A percentile compares a stretch with the other conserved stretches of the same genome.
phyloP scores from a whole-genome alignment of 1,140 invertebrate species.

The Camponotus floridanus region DNA sequence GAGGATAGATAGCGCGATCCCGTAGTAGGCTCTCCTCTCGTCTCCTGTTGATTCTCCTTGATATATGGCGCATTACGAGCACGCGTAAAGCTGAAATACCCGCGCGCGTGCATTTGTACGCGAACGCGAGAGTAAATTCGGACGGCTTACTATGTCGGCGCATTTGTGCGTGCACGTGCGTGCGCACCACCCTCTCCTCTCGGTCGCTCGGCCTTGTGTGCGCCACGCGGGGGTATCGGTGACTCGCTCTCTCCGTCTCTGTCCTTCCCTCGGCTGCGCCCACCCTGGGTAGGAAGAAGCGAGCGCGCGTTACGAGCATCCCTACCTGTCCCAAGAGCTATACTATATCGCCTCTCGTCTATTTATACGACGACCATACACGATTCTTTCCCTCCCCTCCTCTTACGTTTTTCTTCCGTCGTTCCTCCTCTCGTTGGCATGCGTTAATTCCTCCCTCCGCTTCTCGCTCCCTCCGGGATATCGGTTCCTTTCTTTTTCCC shows the following conservation, averaged over 20 bases:
- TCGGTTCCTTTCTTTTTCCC: neutral
- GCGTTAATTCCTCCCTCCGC: neutral
- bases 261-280: constrained; percentile 7
- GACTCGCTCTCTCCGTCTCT: too few relatives aligned
- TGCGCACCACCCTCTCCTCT: constrained; percentile 38
- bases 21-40: neutral
- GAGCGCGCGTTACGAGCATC: constrained; percentile 69
- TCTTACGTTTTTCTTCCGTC: constrained; percentile 46
- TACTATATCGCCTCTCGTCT: constrained; percentile 79
- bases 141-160: neutral
- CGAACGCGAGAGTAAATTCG: constrained; percentile 41
- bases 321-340: constrained; percentile 70
- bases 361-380: constrained; percentile 84
- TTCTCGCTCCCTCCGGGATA: neutral
- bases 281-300: constrained; percentile 60
- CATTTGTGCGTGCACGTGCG: constrained; percentile 40
- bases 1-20: neutral
- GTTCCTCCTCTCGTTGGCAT: neutral
- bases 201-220: constrained; percentile 5
- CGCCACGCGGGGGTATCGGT: neutral
- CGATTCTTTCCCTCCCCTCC: constrained; percentile 73
- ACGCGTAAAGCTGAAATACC: neutral
- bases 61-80: neutral
- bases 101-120: neutral
- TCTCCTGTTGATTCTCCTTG: constrained; percentile 18